Percentiles rank a stretch among this genome's conserved stretches.
Conservation (phyloP, 2,113 vertebrate genomes). For the Ursus arctos region DNA sequence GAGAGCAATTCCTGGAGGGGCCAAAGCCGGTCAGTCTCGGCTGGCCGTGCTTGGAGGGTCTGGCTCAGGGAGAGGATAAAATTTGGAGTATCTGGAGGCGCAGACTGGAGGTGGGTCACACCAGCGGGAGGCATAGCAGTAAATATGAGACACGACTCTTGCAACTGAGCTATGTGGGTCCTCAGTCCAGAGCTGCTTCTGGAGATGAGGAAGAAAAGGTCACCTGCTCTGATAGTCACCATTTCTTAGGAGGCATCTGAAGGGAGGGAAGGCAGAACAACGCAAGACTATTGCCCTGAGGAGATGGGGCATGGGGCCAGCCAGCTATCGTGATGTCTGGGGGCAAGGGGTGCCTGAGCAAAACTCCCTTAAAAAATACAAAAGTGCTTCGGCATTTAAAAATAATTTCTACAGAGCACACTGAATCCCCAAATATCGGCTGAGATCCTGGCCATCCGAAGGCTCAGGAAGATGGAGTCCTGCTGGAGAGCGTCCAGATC, state of each 20-base stretch:
- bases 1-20: slow-evolving; percentile 17
- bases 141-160: background rate
- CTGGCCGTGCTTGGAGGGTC: background rate
- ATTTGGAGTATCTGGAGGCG: background rate
- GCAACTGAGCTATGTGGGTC: background rate
- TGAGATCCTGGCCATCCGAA: slow-evolving; percentile 44
- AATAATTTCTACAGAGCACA: background rate
- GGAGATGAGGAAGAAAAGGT: background rate
- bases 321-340: background rate
- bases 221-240: background rate
- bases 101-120: background rate
- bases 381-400: background rate
- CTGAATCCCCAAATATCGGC: background rate
- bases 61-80: slow-evolving; percentile 45
- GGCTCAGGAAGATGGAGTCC: slow-evolving; percentile 22
- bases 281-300: background rate
- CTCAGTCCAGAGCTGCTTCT: slow-evolving; percentile 30
- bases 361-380: slow-evolving; percentile 3
- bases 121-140: background rate
- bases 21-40: background rate
- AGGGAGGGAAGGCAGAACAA: background rate
- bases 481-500: slow-evolving; percentile 12
- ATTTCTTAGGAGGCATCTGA: background rate
- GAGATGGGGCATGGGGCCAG: background rate
- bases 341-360: background rate